These are phyloP conservation scores for Anhinga anhinga DNA, from an alignment of 2,113 vertebrate species.

Conservation along the genomic window DNA sequence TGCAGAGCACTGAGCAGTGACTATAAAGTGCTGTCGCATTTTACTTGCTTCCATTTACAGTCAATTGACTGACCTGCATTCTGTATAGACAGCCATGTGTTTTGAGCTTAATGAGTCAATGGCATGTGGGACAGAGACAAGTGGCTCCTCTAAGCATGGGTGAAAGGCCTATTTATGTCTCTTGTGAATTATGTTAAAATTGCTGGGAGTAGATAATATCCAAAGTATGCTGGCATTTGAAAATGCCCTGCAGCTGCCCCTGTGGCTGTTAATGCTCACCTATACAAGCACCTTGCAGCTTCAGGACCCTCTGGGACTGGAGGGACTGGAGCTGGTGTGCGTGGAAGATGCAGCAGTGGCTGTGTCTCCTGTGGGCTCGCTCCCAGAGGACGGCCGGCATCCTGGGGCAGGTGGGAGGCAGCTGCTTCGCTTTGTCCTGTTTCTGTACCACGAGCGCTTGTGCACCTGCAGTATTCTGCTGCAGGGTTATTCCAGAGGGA, in stretches of 20 bases:
- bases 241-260: background rate
- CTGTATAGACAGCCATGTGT: background rate
- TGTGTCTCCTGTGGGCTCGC: background rate
- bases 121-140: background rate
- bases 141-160: background rate
- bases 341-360: background rate
- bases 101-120: background rate
- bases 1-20: background rate
- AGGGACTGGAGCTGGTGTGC: background rate
- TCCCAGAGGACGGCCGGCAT: background rate
- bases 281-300: background rate
- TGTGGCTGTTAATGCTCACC: background rate
- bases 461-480: background rate
- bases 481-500: background rate
- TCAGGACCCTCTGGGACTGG: background rate
- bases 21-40: background rate
- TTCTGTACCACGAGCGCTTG: background rate
- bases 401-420: background rate
- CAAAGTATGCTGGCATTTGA: rapidly evolving
- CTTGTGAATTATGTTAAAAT: background rate
- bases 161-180: background rate
- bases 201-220: background rate
- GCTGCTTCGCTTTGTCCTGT: background rate
- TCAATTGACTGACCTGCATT: background rate
- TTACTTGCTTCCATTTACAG: background rate